phyloP scores from a whole-genome alignment of 2,797 vertebrate genomes.

The Fratercula arctica region DNA sequence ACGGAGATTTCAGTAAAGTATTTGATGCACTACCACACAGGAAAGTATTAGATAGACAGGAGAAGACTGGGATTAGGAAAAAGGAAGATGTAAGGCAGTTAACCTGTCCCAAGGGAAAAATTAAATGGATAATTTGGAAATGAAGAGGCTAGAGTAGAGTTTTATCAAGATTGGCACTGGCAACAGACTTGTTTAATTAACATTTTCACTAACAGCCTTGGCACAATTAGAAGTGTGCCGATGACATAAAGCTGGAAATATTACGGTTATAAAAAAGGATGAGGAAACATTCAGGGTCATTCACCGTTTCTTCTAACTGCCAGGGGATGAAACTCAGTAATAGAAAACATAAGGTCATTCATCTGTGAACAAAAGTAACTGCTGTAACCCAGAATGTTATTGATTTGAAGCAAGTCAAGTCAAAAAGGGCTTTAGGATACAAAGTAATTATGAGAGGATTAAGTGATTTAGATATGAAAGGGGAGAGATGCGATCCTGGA shows the following conservation, averaged over 20 bases:
- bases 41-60: not conserved
- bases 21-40: not conserved
- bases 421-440: not conserved
- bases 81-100: not conserved
- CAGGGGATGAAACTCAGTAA: not conserved
- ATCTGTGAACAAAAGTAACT: not conserved
- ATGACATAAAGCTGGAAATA: not conserved
- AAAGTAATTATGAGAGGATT: not conserved
- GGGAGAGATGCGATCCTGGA: not conserved
- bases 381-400: not conserved
- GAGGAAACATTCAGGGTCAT: not conserved
- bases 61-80: not conserved
- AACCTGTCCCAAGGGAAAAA: not conserved
- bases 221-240: not conserved
- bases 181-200: not conserved
- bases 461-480: not conserved
- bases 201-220: not conserved
- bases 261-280: not conserved
- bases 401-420: not conserved
- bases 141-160: not conserved
- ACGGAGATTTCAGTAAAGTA: not conserved
- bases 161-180: slow-evolving; percentile 4
- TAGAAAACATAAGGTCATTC: not conserved
- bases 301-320: not conserved
- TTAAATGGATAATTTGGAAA: not conserved